Conservation (phyloP, 64 coral and sea anemone species). For the Pachyseris speciosa region DNA sequence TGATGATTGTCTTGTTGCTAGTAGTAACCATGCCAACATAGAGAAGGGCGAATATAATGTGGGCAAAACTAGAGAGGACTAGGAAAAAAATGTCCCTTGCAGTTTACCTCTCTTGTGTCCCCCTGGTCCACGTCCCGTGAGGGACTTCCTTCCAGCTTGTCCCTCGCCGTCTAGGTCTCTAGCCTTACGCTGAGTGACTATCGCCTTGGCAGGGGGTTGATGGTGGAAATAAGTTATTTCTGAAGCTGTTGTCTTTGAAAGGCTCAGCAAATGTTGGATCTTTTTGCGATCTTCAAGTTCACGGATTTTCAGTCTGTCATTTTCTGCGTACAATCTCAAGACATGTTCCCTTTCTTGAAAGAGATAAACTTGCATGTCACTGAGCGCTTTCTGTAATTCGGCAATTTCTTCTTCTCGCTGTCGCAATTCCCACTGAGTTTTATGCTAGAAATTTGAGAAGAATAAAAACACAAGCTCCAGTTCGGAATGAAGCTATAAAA, state of each 20-base stretch:
- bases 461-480: not conserved
- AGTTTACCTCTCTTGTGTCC: constrained; percentile 94
- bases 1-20: too few species aligned
- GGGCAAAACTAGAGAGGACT: too few species aligned
- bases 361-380: constrained; percentile 99
- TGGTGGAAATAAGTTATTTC: constrained; percentile 98
- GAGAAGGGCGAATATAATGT: too few species aligned
- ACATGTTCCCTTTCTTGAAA: constrained; percentile 99
- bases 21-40: too few species aligned
- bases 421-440: constrained; percentile 91
- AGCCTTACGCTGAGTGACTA: constrained; percentile 74
- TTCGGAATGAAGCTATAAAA: not conserved
- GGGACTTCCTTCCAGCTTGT: not conserved
- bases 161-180: not conserved
- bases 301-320: constrained; percentile 93
- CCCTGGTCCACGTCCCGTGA: constrained; percentile 86
- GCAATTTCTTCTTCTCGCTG: constrained; percentile 97
- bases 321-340: constrained; percentile 91
- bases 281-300: constrained; percentile 97
- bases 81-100: too few species aligned
- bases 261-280: constrained; percentile 91
- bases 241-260: constrained; percentile 72
- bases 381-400: constrained; percentile 95
- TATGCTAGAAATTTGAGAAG: constrained; percentile 61
- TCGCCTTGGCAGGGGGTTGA: constrained; percentile 85